A percentile compares a stretch with the other conserved stretches of the same genome.
Evolutionary conservation across 2,888 invertebrate genomes (phyloP).

Genomic region (Sphaerophoria rueppellii): DNA sequence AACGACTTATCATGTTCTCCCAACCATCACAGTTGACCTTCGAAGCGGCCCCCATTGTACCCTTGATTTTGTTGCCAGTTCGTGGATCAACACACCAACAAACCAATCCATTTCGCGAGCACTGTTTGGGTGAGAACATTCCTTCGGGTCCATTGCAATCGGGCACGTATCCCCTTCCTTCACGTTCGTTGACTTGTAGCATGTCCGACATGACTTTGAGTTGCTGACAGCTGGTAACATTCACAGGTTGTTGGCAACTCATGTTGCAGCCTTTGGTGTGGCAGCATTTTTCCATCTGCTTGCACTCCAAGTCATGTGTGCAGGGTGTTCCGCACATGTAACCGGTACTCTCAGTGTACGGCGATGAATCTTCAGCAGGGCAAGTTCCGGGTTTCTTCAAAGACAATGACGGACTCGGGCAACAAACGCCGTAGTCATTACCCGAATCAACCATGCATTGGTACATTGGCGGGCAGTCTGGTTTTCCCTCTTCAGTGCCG

Average conservation of each 20-base stretch:
- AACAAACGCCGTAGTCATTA: conserved; percentile 94
- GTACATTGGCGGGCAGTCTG: conserved; percentile 91
- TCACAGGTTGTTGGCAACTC: conserved; percentile 89
- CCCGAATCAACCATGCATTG: conserved; percentile 90
- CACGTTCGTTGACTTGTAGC: conserved; percentile 89
- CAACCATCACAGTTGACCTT: conserved; percentile 85
- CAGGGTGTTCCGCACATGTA: conserved; percentile 87
- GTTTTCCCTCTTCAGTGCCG: conserved; percentile 91
- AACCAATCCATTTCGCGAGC: conserved; percentile 92
- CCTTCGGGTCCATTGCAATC: conserved; percentile 89
- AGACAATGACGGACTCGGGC: conserved; percentile 88
- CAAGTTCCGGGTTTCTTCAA: conserved; percentile 91
- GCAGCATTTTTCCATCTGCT: conserved; percentile 92
- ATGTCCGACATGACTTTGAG: conserved; percentile 90
- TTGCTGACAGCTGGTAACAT: conserved; percentile 90
- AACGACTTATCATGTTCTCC: conserved; percentile 81
- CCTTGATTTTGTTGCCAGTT: conserved; percentile 89
- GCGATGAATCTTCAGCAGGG: conserved; percentile 83
- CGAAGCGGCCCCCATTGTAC: conserved; percentile 90
- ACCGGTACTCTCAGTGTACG: conserved; percentile 80
- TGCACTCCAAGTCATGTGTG: conserved; percentile 91
- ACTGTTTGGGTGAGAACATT: conserved; percentile 88
- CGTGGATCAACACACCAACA: conserved; percentile 93
- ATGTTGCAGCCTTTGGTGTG: conserved; percentile 88
- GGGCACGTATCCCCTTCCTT: conserved; percentile 92